These are phyloP conservation scores for Pogonocichla stellata DNA, from an alignment of 2,113 vertebrate genomes.

Conservation along the genomic window DNA sequence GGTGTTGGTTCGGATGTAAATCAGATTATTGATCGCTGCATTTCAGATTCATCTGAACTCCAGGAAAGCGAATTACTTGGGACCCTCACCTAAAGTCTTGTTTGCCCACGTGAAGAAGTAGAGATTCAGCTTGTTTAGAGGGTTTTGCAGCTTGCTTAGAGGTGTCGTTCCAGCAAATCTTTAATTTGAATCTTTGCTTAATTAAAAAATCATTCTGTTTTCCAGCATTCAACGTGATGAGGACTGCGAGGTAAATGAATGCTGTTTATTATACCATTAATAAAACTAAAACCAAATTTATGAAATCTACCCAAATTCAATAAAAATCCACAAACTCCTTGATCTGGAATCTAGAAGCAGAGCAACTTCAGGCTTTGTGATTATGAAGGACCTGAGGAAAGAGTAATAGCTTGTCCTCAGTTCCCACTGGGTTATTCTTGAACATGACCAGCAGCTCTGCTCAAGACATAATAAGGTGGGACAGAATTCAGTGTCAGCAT, in stretches of 20 bases:
- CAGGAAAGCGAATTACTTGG: background rate
- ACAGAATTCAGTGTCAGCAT: background rate
- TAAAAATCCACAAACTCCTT: background rate
- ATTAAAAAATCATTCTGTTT: background rate
- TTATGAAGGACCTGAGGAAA: accelerated
- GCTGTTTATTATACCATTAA: background rate
- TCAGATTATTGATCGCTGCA: background rate
- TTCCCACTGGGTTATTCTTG: accelerated
- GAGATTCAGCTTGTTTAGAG: background rate
- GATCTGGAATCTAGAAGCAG: background rate
- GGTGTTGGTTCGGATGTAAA: background rate
- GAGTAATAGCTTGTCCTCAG: background rate
- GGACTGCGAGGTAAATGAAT: background rate
- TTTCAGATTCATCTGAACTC: background rate
- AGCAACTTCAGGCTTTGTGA: background rate
- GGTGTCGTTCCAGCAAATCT: background rate
- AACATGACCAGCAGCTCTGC: accelerated
- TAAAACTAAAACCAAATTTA: background rate
- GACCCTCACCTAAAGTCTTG: background rate
- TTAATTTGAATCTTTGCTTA: background rate
- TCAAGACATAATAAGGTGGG: background rate
- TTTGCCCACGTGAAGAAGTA: background rate
- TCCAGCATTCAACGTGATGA: background rate
- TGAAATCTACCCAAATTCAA: background rate
- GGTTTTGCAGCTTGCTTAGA: background rate